A percentile compares a stretch with the other conserved stretches of the same genome.
These are phyloP conservation scores for Pollenia labialis DNA, from an alignment of 2,888 invertebrate species.

Conservation along the genomic window DNA sequence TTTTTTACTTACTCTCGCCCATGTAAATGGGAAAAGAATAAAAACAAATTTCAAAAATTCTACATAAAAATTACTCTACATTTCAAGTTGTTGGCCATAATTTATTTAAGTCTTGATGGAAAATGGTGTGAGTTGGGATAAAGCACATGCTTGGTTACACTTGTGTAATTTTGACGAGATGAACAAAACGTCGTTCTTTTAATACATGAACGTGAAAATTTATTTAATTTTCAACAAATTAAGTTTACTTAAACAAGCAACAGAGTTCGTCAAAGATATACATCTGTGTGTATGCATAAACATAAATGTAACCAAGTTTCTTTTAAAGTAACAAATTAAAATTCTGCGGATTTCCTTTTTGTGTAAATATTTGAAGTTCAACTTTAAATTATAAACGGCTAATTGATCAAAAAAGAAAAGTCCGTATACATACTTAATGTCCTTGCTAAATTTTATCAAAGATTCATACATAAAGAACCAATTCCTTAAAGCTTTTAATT, in stretches of 20 bases:
- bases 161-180: conserved; percentile 25
- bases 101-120: conserved; percentile 70
- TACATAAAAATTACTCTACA: conserved; percentile 58
- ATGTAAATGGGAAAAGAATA: conserved; percentile 3
- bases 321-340: background rate
- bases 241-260: conserved; percentile 7
- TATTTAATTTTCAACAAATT: conserved; percentile 36
- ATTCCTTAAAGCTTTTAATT: no score
- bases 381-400: no score
- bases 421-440: no score
- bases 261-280: background rate
- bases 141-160: conserved; percentile 55
- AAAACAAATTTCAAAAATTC: conserved; percentile 35
- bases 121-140: conserved; percentile 54
- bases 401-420: no score
- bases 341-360: background rate
- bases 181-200: background rate
- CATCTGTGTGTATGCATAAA: background rate
- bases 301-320: background rate
- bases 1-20: conserved; percentile 30
- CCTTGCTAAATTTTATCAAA: background rate
- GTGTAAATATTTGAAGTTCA: no score
- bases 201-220: conserved; percentile 18
- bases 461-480: no score
- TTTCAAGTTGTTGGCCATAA: conserved; percentile 65